Evolutionary conservation across 1,140 invertebrate species (phyloP).

Genomic region (Drosophila bifasciata): DNA sequence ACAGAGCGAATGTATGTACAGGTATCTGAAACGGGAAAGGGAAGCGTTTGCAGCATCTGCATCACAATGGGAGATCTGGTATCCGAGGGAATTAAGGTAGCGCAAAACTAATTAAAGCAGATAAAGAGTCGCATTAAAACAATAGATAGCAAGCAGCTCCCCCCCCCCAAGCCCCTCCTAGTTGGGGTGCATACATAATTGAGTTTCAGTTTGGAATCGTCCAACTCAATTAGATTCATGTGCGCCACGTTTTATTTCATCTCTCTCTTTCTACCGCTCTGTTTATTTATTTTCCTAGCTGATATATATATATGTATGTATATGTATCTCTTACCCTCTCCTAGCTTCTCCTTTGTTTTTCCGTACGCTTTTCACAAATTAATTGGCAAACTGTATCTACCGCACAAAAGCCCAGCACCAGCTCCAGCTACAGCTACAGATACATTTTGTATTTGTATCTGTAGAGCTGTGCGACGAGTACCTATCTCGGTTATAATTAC

Average conservation of each 20-base stretch:
- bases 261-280: no score
- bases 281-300: no score
- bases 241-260: constrained; percentile 16
- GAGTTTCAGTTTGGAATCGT: constrained; percentile 48
- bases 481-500: constrained; percentile 62
- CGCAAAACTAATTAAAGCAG: constrained; percentile 81
- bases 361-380: constrained; percentile 72
- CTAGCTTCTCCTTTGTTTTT: constrained; percentile 25
- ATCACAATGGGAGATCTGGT: constrained; percentile 61
- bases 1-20: no score
- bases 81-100: constrained; percentile 60
- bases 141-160: no score
- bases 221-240: constrained; percentile 76
- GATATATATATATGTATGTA: no score
- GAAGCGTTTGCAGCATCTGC: constrained; percentile 69
- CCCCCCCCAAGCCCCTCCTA: no score
- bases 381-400: constrained; percentile 65
- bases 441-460: constrained; percentile 64
- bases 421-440: constrained; percentile 25
- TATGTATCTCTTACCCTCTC: not conserved
- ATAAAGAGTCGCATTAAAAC: constrained; percentile 82
- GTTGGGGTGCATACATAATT: constrained; percentile 73
- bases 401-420: constrained; percentile 1
- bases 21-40: constrained; percentile 56
- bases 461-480: constrained; percentile 26